Evolutionary conservation across 2,888 invertebrate genomes (phyloP).

Genomic region (Nymphalis polychloros): DNA sequence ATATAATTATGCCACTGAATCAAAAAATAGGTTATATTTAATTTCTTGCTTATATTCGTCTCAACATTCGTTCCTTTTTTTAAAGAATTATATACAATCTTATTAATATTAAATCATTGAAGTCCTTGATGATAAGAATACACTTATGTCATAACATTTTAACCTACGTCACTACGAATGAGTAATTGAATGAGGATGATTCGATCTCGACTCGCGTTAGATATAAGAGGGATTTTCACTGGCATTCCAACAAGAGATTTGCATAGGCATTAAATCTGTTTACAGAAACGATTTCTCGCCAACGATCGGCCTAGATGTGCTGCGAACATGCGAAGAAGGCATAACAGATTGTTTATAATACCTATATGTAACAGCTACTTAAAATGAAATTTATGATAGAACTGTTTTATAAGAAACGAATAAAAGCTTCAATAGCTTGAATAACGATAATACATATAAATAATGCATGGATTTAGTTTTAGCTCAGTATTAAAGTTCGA

Average conservation of each 20-base stretch:
- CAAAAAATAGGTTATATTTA: too few relatives aligned
- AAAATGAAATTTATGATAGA: not conserved
- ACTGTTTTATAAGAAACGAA: not conserved
- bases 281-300: constrained; percentile 66
- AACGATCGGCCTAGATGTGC: constrained; percentile 59
- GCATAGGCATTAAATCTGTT: constrained; percentile 64
- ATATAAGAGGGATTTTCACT: constrained; percentile 53
- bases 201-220: constrained; percentile 11
- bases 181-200: constrained; percentile 9
- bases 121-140: too few relatives aligned
- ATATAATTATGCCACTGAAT: too few relatives aligned
- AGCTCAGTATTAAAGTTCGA: not conserved
- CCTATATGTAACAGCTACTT: constrained; percentile 13
- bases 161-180: not conserved
- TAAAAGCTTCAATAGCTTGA: not conserved
- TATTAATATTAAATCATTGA: too few relatives aligned
- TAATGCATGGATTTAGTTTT: not conserved
- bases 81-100: too few relatives aligned
- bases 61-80: too few relatives aligned
- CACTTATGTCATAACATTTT: too few relatives aligned
- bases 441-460: not conserved
- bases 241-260: constrained; percentile 56
- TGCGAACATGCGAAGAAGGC: constrained; percentile 42
- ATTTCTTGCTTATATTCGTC: too few relatives aligned
- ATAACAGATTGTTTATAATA: constrained; percentile 21